Base-by-base conservation (phyloP, 2,113 vertebrate species). In the Vanacampus margaritifer region DNA sequence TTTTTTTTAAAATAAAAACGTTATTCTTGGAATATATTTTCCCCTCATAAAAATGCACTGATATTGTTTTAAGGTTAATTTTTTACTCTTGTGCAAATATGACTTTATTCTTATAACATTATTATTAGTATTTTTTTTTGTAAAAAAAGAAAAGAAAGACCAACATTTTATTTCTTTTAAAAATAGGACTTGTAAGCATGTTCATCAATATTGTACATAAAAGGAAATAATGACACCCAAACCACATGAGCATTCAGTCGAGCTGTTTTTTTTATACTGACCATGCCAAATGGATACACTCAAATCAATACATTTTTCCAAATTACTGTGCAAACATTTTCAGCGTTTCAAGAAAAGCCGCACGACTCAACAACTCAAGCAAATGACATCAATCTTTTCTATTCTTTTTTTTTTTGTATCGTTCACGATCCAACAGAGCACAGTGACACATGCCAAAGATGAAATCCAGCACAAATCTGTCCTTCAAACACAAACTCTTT, bases 241-340 rank as follows among this genome's bases (percentile, higher is more conserved):
- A 36, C 45, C 45, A 63, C 43, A 36, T 2, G 0, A 4, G 28
- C 48, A 16, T 85, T 89, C 65, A 82, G 32, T 81, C 76, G 84
- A 86, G 79, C 81, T 72, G 72, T 68, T 83, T 36, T 67, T 92
- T n/a, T 67, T 92, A 91, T 92, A 92, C 87, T 92, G 81, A 88
- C 82, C 88, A 90, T 86, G 89, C 86, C 81, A 84, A 90, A 84
- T 51, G 83, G 64, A 81, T 79, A 88, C 76, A 90, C 76, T 79
- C 81, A 74, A 61, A 78, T 83, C 68, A 53, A n/a, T 50, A 70
- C 51, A 70, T 24, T 69, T 41, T 9, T 70, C 81, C 68, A 63
- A 1, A 12, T 36, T 72, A 80, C 78, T 76, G 57, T 76, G 71
- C 79, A 79, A 82, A 85, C 72, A 64, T 63, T 76, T 66, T 11